Percentiles rank a stretch among this genome's conserved stretches.
Conservation (phyloP, 2,888 invertebrate genomes). For the Nesidiocoris tenuis region DNA sequence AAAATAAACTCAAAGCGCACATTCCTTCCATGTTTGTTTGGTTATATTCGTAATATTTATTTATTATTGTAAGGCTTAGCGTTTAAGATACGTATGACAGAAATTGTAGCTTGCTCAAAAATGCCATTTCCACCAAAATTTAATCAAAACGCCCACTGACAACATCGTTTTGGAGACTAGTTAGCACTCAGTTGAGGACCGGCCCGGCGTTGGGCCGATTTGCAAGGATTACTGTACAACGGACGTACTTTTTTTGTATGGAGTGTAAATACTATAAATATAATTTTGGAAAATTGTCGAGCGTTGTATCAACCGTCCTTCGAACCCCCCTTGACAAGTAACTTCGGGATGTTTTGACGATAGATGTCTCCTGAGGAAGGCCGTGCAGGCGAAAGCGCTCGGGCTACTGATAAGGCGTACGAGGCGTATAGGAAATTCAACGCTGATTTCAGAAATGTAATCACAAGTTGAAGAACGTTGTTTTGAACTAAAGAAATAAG, state of each 20-base stretch:
- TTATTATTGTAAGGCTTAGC: slow-evolving; percentile 34
- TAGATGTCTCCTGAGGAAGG: no score
- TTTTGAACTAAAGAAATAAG: no score
- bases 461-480: no score
- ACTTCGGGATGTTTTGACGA: no score
- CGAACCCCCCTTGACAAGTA: no score
- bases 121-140: slow-evolving; percentile 35
- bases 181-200: neutral
- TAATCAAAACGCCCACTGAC: slow-evolving; percentile 23
- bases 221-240: slow-evolving; percentile 7
- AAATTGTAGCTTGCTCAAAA: slow-evolving; percentile 29
- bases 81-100: slow-evolving; percentile 15
- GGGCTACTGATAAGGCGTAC: no score
- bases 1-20: neutral
- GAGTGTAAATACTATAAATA: slow-evolving; percentile 32
- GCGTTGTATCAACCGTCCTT: no score
- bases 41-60: slow-evolving; percentile 36
- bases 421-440: no score
- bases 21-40: neutral
- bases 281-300: slow-evolving; percentile 6
- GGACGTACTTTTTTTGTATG: slow-evolving; percentile 14
- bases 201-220: neutral
- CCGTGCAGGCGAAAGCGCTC: no score
- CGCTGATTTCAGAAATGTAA: no score
- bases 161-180: neutral